Evolutionary conservation across 2,888 invertebrate species (phyloP), one percentile per base, ranked within the genome.

Genomic region (Crepidodera aurea): DNA sequence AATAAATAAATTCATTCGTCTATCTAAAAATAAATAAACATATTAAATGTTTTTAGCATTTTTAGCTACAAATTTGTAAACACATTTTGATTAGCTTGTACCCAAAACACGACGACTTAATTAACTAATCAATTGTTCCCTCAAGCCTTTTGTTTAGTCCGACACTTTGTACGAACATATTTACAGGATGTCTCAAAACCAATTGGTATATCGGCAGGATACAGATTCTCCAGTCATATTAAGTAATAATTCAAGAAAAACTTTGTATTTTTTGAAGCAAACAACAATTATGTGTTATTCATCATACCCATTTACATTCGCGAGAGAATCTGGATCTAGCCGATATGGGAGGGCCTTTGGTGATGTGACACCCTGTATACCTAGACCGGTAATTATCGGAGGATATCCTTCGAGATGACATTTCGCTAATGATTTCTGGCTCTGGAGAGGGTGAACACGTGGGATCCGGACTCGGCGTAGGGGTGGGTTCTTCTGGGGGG

Each of bases 391-490:
- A 74, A 58, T 77, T 77, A 22, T 76, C 77, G 42, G 73, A 77
- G 10, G 79, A 79, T 44, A 79, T 73, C 46, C 75, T 71, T 8
- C 78, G 77, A 32, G 71, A 72, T 6, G 79, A 79, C 64, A 79
- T 67, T 66, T 76, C 73, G 62, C 74, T 74, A 56, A 75, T 67
- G 58, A 77, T 74, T 56, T 77, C 78, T 59, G 77, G 74, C 69
- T 80, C 79, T 2, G 80, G 80, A 8, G 78, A 79, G 16, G 75
- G 75, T 16, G 77, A 73, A 32, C 72, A 72, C 12, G 66, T 62
- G 40, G 73, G 75, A 22, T 75, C 75, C 18, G 66, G 82, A 75
- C 70, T 73, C 53, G 63, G 83, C 74, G 73, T 82, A 80, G 74
- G 83, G 62, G 82, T 62, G 46, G 60, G 61, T 44, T 62, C 63